Percentiles rank a stretch among this genome's conserved stretches.
These are phyloP conservation scores for Melinaea marsaeus DNA, from an alignment of 2,888 invertebrate genomes.

Conservation along the genomic window DNA sequence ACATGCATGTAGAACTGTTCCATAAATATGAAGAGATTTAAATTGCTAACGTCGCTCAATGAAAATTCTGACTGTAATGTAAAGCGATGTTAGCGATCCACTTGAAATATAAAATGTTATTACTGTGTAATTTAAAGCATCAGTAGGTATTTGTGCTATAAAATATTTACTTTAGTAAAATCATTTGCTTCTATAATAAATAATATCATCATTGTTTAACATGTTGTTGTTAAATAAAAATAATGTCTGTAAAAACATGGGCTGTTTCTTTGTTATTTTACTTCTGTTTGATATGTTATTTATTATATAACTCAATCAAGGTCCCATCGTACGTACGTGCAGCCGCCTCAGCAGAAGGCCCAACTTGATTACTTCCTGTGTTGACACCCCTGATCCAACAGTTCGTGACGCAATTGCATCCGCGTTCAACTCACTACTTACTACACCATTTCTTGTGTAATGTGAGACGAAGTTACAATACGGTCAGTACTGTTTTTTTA, in stretches of 20 bases:
- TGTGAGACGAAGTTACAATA: background rate
- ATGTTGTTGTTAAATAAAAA: too few species aligned
- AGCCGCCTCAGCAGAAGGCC: slow-evolving; percentile 34
- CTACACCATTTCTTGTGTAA: slow-evolving; percentile 20
- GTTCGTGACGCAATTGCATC: slow-evolving; percentile 27
- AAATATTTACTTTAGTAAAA: too few species aligned
- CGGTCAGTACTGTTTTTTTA: background rate
- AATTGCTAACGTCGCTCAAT: slow-evolving; percentile 26
- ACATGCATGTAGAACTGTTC: slow-evolving; percentile 12
- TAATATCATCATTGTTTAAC: too few species aligned
- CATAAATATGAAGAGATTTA: slow-evolving; percentile 30
- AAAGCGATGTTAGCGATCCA: slow-evolving; percentile 1
- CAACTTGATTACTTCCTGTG: slow-evolving; percentile 47
- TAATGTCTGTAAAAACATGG: too few species aligned
- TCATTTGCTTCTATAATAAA: background rate
- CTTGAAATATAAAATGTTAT: background rate
- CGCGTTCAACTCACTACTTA: slow-evolving; percentile 25
- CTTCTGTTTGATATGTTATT: background rate
- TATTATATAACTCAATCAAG: background rate
- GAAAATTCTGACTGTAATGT: slow-evolving; percentile 18
- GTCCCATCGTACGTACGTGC: slow-evolving; percentile 7
- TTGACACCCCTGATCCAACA: slow-evolving; percentile 39
- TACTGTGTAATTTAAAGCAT: background rate
- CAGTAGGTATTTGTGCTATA: too few species aligned
- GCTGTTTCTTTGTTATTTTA: too few species aligned